Percentiles rank a stretch among this genome's conserved stretches.
Evolutionary conservation across 2,888 invertebrate genomes (phyloP).

Genomic region (Torymus aiolomorphi): DNA sequence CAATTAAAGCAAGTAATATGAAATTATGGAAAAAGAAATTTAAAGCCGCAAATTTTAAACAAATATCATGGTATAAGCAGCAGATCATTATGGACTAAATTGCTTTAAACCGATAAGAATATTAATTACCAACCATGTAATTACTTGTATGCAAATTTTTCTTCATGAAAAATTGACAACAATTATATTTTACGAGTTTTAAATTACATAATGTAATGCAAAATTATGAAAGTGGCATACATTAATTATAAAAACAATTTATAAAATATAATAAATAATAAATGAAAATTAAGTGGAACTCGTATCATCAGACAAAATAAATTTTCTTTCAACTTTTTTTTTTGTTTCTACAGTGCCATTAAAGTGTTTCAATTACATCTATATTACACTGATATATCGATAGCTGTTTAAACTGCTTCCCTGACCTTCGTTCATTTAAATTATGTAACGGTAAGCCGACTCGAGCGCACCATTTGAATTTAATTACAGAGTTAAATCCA

Average conservation of each 20-base stretch:
- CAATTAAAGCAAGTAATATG: no score
- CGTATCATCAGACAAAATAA: no score
- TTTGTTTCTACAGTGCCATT: not conserved
- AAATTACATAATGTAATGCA: slow-evolving; percentile 8
- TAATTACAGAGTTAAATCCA: slow-evolving; percentile 48
- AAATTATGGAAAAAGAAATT: no score
- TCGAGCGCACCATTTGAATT: slow-evolving; percentile 46
- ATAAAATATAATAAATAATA: not conserved
- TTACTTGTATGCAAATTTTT: no score
- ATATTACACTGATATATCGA: slow-evolving; percentile 46
- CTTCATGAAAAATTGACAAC: no score
- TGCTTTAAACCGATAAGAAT: no score
- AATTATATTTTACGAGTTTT: no score
- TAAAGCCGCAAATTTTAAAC: no score
- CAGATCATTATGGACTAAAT: no score
- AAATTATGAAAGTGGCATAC: not conserved
- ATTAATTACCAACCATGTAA: no score
- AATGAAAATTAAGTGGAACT: no score
- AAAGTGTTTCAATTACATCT: slow-evolving; percentile 28
- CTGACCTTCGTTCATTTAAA: slow-evolving; percentile 49
- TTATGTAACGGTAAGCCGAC: slow-evolving; percentile 46
- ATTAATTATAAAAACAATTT: not conserved
- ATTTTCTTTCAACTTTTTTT: slow-evolving; percentile 28
- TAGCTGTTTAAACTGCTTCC: slow-evolving; percentile 41
- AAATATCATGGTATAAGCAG: no score